Conservation (phyloP, 2,888 invertebrate species). For the Phytoseiulus persimilis region DNA sequence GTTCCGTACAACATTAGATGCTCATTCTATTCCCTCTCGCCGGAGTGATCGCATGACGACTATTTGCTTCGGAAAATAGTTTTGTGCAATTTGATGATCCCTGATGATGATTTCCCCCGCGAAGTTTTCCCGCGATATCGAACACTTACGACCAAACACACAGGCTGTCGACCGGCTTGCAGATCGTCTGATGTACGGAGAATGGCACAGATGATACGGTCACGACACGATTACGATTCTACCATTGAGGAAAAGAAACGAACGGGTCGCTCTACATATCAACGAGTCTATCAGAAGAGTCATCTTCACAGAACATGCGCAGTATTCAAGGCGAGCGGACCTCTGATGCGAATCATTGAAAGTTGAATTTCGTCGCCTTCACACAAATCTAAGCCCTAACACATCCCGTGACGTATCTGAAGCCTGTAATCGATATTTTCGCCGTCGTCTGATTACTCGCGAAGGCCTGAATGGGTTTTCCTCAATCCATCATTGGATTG, state of each 20-base stretch:
- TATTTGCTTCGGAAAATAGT: background rate
- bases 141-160: background rate
- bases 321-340: background rate
- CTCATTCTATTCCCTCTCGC: background rate
- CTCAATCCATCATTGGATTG: background rate
- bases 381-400: background rate
- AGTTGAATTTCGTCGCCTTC: background rate
- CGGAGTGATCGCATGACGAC: background rate
- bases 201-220: background rate
- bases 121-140: background rate
- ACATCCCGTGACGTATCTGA: background rate
- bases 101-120: background rate
- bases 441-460: background rate
- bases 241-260: background rate
- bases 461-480: background rate
- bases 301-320: background rate
- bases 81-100: background rate
- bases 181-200: background rate
- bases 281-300: background rate
- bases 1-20: background rate
- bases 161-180: background rate
- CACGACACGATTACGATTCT: background rate
- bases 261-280: background rate
- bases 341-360: background rate
- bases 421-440: background rate